These are phyloP conservation scores for Pristionchus arcanus DNA, from an alignment of 2,888 invertebrate species.

Conservation along the genomic window DNA sequence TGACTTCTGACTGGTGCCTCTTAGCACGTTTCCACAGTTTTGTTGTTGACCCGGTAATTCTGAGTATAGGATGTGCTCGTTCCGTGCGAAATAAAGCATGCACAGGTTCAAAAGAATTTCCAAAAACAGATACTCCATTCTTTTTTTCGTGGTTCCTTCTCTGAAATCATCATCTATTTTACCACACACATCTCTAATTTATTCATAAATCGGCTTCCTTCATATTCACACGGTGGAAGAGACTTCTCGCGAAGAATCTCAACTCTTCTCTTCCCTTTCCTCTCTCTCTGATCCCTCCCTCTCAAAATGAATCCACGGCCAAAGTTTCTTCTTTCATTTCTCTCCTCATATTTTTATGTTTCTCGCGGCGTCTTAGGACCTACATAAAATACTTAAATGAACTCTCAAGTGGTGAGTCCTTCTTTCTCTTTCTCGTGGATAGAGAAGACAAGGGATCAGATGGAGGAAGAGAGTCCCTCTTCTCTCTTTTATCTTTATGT, in stretches of 20 bases:
- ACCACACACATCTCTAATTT: constrained; percentile 41
- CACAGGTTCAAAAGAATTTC: not conserved
- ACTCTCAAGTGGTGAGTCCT: constrained; percentile 34
- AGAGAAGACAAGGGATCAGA: not conserved
- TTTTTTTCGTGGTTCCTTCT: not conserved
- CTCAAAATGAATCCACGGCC: not conserved
- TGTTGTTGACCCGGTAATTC: too few relatives aligned
- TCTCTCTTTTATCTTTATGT: constrained; percentile 24
- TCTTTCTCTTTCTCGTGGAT: not conserved
- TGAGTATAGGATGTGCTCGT: too few relatives aligned
- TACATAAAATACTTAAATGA: constrained; percentile 45
- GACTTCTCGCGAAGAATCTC: not conserved
- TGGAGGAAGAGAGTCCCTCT: not conserved
- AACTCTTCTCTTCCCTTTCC: not conserved
- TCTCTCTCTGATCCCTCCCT: constrained; percentile 17
- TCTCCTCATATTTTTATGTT: not conserved
- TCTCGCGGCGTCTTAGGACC: constrained; percentile 21
- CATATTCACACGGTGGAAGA: constrained; percentile 3
- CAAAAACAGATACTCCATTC: not conserved
- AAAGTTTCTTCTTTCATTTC: constrained; percentile 46
- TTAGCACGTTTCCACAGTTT: too few relatives aligned
- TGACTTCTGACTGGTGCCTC: not conserved
- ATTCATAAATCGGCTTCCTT: constrained; percentile 30
- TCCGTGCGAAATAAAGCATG: too few relatives aligned
- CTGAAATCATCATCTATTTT: constrained; percentile 21